phyloP scores from a whole-genome alignment of 2,888 invertebrate genomes.

The Geophilus truncorum region DNA sequence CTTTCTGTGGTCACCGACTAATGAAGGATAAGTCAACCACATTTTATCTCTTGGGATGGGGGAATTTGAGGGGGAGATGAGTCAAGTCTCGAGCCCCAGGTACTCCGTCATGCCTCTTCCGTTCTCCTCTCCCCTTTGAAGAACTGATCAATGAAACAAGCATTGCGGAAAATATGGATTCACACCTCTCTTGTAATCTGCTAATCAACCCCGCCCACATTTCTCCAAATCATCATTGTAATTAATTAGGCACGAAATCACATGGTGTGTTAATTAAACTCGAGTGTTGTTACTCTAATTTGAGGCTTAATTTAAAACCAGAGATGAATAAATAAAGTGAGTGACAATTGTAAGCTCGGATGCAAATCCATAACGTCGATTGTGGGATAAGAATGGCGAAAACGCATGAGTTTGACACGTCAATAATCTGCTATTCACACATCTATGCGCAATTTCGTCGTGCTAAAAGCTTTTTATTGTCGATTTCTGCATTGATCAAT shows the following conservation, averaged over 20 bases:
- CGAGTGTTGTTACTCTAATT: constrained; percentile 25
- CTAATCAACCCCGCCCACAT: constrained; percentile 23
- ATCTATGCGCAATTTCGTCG: too few species aligned
- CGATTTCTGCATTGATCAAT: too few species aligned
- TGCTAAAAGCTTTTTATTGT: too few species aligned
- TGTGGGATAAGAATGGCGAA: neutral
- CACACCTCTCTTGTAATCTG: constrained; percentile 27
- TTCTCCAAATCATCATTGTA: constrained; percentile 24
- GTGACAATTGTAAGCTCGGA: constrained; percentile 3
- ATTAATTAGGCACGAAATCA: constrained; percentile 27
- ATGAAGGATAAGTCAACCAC: constrained; percentile 27
- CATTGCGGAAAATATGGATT: constrained; percentile 27
- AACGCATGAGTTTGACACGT: neutral
- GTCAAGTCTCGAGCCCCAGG: constrained; percentile 11
- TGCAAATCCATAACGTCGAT: constrained; percentile 20
- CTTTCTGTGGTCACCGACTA: constrained; percentile 5
- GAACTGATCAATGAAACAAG: constrained; percentile 9
- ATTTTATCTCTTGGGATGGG: constrained; percentile 13
- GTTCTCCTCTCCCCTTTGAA: neutral
- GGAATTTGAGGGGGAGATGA: constrained; percentile 27
- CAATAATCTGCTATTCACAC: too few species aligned
- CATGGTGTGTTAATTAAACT: constrained; percentile 27
- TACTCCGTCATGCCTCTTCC: neutral
- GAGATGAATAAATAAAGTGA: constrained; percentile 22
- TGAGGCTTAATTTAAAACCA: constrained; percentile 11